Percentiles rank a stretch among this genome's conserved stretches.
Evolutionary conservation across 2,888 invertebrate genomes (phyloP).

Genomic region (Drosophila subsilvestris): DNA sequence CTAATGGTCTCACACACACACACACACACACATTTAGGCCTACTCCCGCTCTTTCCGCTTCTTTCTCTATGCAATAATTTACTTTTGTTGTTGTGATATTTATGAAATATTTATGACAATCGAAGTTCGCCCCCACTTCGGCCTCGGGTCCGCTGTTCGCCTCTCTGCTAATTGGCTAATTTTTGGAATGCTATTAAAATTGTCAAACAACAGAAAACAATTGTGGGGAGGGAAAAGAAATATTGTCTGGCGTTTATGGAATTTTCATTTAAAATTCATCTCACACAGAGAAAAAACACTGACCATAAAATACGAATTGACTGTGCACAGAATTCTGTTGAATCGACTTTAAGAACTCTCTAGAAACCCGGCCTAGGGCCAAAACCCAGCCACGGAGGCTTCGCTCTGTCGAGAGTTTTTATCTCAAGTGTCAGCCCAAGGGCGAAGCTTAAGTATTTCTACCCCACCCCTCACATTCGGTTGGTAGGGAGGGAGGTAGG

Average conservation of each 20-base stretch:
- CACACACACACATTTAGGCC: no score
- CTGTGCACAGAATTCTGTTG: conserved; percentile 37
- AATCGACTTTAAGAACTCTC: conserved; percentile 38
- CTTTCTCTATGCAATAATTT: conserved; percentile 16
- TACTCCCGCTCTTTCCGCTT: neutral
- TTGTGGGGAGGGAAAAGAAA: conserved; percentile 9
- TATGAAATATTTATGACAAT: conserved; percentile 40
- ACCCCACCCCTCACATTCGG: neutral
- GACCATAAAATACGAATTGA: conserved; percentile 33
- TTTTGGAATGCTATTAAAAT: conserved; percentile 52
- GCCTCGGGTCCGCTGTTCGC: neutral
- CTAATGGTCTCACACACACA: conserved; percentile 31
- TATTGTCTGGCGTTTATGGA: conserved; percentile 38
- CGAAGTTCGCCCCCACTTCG: conserved; percentile 3
- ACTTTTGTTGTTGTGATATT: conserved; percentile 3
- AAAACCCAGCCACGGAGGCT: conserved; percentile 19
- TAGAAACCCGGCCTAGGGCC: conserved; percentile 23
- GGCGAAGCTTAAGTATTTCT: conserved; percentile 52
- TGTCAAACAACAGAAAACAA: conserved; percentile 18
- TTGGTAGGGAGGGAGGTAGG: neutral
- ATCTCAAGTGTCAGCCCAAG: conserved; percentile 63
- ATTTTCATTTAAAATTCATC: conserved; percentile 52
- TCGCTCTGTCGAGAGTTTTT: conserved; percentile 47
- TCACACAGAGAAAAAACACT: conserved; percentile 27
- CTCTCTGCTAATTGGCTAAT: conserved; percentile 52